Base-by-base conservation (phyloP, 1,140 invertebrate genomes). In the Pantala flavescens region DNA sequence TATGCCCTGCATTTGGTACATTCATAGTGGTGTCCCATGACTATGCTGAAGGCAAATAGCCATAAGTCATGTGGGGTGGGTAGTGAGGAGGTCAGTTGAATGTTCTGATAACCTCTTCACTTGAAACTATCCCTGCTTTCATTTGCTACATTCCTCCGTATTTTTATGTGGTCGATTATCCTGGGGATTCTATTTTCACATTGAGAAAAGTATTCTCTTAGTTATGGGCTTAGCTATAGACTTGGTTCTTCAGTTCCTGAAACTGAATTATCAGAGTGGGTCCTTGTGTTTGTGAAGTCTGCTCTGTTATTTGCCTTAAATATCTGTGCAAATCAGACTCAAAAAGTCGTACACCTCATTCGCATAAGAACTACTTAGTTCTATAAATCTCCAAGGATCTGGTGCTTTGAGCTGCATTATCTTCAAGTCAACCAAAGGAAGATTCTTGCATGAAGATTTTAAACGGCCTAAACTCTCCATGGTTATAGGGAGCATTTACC, bases 281-380 rank as follows among this genome's bases (percentile, higher is more conserved):
- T 63, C 49, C 49, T 63, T 63, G n/a, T 63, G 49, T 63, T 63
- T 63, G 49, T 63, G 49, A 63, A 63, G 49, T 63, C 49, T 63
- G 49, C 49, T 63, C 49, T 63, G 49, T 63, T 63, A 21, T 63
- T 63, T 63, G 49, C 49, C 49, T 63, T 63, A 63, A 21, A 63
- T 63, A 63, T 21, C 49, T 19, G 49, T 63, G 49, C n/a, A 21
- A 63, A 63, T 19, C 49, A 19, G n/a, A 63, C 49, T 63, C 49
- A 19, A 63, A 63, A 63, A 21, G 49, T 49, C 10, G n/a, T 14
- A 19, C 14, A 63, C 49, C 49, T 63, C 49, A 63, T 2, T 63
- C 49, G 12, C 5, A 14, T 63, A 21, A 7, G 49, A 63, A 63
- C 49, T 63, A 63, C 3, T 63, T 63, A 63, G 49, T 63, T 63